Percentiles rank a stretch among this genome's conserved stretches.
These are phyloP conservation scores for Protonibea diacanthus DNA, from an alignment of 2,797 vertebrate species.

Conservation along the genomic window DNA sequence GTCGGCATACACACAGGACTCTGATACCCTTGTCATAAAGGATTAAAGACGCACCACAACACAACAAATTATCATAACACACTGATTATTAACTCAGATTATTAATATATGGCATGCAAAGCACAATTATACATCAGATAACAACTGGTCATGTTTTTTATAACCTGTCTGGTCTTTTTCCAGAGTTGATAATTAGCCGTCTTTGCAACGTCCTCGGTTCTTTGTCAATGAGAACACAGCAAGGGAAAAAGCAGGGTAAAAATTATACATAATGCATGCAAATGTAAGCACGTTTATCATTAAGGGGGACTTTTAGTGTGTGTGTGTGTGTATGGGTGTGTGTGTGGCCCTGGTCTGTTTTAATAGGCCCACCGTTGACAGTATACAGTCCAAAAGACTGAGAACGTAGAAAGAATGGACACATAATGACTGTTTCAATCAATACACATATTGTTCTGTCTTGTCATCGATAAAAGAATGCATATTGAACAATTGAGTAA, in stretches of 20 bases:
- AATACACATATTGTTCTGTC: background rate
- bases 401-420: background rate
- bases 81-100: constrained; percentile 21
- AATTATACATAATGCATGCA: constrained; percentile 35
- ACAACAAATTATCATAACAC: constrained; percentile 31
- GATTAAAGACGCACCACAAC: constrained; percentile 43
- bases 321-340: constrained; percentile 7
- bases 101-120: constrained; percentile 28
- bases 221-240: constrained; percentile 21
- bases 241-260: constrained; percentile 23
- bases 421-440: background rate
- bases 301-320: background rate
- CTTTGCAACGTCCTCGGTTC: constrained; percentile 7
- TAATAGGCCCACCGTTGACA: constrained; percentile 10
- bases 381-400: background rate
- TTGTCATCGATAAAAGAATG: background rate
- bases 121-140: constrained; percentile 51
- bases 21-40: constrained; percentile 15
- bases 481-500: background rate
- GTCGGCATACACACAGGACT: constrained; percentile 9
- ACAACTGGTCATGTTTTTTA: constrained; percentile 39
- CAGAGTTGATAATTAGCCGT: constrained; percentile 53
- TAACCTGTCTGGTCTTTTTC: constrained; percentile 44
- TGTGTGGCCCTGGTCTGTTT: constrained; percentile 22
- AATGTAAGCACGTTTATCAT: constrained; percentile 30